Evolutionary conservation across 2,888 invertebrate genomes (phyloP), one percentile per base, ranked within the genome.

Genomic region (Abscondita cerata): DNA sequence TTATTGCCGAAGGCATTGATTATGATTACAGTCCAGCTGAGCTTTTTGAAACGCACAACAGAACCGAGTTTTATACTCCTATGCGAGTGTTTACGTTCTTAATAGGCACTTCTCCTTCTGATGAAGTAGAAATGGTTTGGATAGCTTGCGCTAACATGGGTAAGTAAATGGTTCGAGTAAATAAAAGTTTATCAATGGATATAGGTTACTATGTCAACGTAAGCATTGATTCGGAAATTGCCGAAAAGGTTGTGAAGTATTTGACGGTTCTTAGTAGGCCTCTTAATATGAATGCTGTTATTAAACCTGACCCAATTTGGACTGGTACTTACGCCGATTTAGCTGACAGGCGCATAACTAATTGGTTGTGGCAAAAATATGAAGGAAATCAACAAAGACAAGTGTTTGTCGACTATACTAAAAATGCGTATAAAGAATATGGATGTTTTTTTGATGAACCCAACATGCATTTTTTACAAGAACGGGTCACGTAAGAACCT

Each of bases 111-210:
- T 74, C 74, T 52, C 88, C 90, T 68, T 89, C 92, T 33, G 98
- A 98, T 81, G 91, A 93, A 51, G 85, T 90, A 69, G 92, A 96
- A 77, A 92, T 97, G 75, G 91, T 93, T 76, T 95, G 94, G 93
- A 98, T 99, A 91, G 98, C 99, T 56, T 99, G 98, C 80, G 90
- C 91, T 16, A 98, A 99, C 81, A 90, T 94, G 81, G 90, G 90
- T 85, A 79, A 75, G 15, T n/a, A 18, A 5, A 15, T 11, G 9
- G 18, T 46, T 11, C 16, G 6, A 18, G 4, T 12, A 11, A n/a
- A n/a, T n/a, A n/a, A n/a, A n/a, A n/a, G n/a, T n/a, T n/a, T n/a
- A n/a, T n/a, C n/a, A n/a, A n/a, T n/a, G n/a, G n/a, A 72, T 75
- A 88, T 92, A 82, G 90, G 98, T 12, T 96, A 91, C 81, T 97